These are phyloP conservation scores for Diadegma fenestrale DNA, from an alignment of 2,888 invertebrate species.

Conservation along the genomic window DNA sequence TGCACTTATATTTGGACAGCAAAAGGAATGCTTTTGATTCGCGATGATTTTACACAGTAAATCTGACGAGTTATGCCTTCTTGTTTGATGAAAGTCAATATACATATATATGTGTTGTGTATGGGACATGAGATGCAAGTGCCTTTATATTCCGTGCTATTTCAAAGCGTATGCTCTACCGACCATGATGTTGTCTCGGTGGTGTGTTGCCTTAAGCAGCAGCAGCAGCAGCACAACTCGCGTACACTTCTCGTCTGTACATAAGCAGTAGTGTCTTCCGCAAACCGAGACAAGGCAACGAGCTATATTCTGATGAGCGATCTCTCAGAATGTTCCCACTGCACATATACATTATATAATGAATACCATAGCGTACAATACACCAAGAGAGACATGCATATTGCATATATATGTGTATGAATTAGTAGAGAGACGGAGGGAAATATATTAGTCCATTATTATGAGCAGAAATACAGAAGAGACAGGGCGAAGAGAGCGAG, in stretches of 20 bases:
- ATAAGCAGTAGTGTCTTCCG: constrained; percentile 46
- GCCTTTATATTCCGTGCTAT: constrained; percentile 15
- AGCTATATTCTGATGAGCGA: constrained; percentile 56
- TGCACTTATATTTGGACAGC: not conserved
- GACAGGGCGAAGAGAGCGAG: not conserved
- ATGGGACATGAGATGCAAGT: constrained; percentile 28
- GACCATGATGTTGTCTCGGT: constrained; percentile 51
- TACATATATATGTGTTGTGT: not conserved
- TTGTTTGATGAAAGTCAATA: constrained; percentile 16
- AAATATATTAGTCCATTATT: constrained; percentile 13
- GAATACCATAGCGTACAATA: not conserved
- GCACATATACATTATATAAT: not conserved
- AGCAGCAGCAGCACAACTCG: constrained; percentile 18
- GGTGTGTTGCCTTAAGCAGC: constrained; percentile 23
- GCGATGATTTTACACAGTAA: not conserved
- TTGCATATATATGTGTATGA: constrained; percentile 25
- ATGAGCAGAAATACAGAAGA: constrained; percentile 21
- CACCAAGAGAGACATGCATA: not conserved
- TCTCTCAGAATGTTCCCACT: constrained; percentile 33
- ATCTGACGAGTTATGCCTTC: not conserved
- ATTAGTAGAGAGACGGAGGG: not conserved
- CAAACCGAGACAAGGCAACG: constrained; percentile 40
- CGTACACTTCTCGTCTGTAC: constrained; percentile 27
- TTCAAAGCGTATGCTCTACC: constrained; percentile 39
- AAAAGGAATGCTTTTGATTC: not conserved